Evolutionary conservation across 2,113 vertebrate genomes (phyloP).

Genomic region (Raja brachyura): DNA sequence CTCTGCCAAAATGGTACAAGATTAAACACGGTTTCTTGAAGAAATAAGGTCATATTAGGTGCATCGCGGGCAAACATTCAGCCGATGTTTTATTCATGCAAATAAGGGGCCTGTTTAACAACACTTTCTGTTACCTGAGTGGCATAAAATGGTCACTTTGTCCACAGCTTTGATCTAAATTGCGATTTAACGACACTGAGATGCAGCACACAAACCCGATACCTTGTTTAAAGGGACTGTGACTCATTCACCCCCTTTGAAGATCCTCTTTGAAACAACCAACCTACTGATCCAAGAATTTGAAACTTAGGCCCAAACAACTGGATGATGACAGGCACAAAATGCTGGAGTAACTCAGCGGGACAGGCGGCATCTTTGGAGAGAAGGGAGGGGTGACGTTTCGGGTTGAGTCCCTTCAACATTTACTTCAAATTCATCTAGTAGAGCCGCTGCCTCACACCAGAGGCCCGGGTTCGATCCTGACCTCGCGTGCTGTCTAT

Average conservation of each 20-base stretch:
- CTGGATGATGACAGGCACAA: background rate
- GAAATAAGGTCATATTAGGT: constrained; percentile 19
- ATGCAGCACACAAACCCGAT: background rate
- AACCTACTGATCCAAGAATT: background rate
- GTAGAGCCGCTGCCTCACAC: no score
- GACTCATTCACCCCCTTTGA: background rate
- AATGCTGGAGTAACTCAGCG: no score
- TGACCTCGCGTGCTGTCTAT: no score
- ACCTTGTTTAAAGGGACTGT: background rate
- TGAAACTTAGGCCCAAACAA: background rate
- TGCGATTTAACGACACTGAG: background rate
- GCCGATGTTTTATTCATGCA: constrained; percentile 11
- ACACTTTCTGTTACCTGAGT: background rate
- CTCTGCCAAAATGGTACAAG: constrained; percentile 25
- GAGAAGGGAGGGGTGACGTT: no score
- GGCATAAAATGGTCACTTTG: background rate
- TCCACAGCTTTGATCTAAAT: background rate
- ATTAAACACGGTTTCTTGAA: constrained; percentile 23
- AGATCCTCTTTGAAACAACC: background rate
- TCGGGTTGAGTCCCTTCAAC: no score
- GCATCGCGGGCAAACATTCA: background rate
- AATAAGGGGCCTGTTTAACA: background rate
- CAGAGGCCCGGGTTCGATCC: no score
- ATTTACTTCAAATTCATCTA: no score
- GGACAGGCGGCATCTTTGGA: no score